Base-by-base conservation (phyloP, 2,888 invertebrate species). In the Dasysyrphus albostriatus region DNA sequence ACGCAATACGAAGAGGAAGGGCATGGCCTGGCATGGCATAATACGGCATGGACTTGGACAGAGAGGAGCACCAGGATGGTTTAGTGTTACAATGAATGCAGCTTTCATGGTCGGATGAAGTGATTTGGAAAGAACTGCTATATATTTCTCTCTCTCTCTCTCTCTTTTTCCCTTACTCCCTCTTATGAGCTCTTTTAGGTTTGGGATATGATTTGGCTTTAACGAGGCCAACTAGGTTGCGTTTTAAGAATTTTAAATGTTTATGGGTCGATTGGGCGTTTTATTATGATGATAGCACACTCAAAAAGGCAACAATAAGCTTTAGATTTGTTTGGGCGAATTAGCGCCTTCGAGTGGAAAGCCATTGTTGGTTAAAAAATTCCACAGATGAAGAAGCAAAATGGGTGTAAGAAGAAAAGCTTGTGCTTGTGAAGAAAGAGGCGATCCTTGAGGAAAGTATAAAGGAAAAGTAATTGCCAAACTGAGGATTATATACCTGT, bases 1-100 rank as follows among this genome's bases (percentile, higher is more conserved):
- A 83, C 74, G 77, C 74, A 85, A 74, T 59, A 59, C 47, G 54
- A 61, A 49, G 54, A 74, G 83, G 65, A 58, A 19, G 77, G 56
- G 56, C 73, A 61, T 42, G 51, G 29, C 4, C 19, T 29, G 24
- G 39, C 37, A 61, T 63, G 65, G 65, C 47, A 65, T 65, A 59
- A 59, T 59, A 37, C 39, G 59, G 37, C 59, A 37, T 37, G 7
- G 19, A 39, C 19, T 3, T n/a, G 34, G 12, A 58, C 16, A 5
- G 12, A 29, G 9, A 42, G 32, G 16, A 37, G 29, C 39, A 32
- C 44, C 12, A 44, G 42, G 49, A 54, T 67, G 14, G 49, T 37
- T 34, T 63, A 61, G 39, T 19, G 16, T 67, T 72, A 54, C 39
- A 79, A 49, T 73, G 58, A 74, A 73, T 58, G 65, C 37, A 79